Conservation (phyloP, 2,113 vertebrate species). For the Gorsachius goisagi region DNA sequence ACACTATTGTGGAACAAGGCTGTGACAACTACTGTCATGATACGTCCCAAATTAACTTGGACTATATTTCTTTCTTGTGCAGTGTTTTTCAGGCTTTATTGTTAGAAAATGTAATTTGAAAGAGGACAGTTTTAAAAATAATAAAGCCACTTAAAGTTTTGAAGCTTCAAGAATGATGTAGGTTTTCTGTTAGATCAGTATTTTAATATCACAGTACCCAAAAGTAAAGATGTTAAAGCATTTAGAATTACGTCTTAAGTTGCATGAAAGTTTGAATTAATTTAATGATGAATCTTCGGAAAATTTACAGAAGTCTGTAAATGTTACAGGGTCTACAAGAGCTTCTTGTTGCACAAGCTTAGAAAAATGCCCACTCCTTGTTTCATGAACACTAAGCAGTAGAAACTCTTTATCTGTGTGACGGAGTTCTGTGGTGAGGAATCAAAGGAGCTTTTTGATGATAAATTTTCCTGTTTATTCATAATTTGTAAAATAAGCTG, state of each 20-base stretch:
- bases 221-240: neutral
- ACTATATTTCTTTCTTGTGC: neutral
- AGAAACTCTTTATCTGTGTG: neutral
- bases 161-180: neutral
- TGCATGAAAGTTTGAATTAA: neutral
- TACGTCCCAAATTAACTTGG: neutral
- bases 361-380: neutral
- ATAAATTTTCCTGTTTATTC: neutral
- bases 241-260: neutral
- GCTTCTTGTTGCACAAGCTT: neutral
- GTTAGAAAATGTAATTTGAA: neutral
- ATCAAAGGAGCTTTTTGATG: neutral
- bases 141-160: neutral
- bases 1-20: neutral
- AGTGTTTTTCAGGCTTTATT: neutral
- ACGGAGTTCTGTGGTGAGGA: accelerated
- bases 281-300: neutral
- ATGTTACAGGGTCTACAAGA: neutral
- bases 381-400: neutral
- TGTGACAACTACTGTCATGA: neutral
- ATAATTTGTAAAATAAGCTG: neutral
- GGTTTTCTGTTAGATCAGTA: neutral
- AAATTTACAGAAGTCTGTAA: neutral
- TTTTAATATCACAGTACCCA: neutral
- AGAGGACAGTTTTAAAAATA: neutral